Conservation (phyloP, 2,888 invertebrate species). For the Omphaloscelis lunosa region DNA sequence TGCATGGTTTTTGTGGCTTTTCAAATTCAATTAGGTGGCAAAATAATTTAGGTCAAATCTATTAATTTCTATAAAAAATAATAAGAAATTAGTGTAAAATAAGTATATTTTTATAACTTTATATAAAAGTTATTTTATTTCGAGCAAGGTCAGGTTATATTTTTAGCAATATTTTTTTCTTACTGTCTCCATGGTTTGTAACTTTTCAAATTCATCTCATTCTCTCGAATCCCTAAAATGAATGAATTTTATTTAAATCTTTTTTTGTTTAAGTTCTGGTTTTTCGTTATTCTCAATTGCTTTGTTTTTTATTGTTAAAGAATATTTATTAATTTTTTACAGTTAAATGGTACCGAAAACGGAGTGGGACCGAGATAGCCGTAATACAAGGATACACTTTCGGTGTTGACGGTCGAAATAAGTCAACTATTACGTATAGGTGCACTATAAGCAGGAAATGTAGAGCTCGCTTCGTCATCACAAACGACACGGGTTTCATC, state of each 20-base stretch:
- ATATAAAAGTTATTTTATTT: not conserved
- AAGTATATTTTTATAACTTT: not conserved
- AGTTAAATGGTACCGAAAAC: slow-evolving; percentile 42
- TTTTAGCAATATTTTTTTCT: not conserved
- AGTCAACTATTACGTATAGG: slow-evolving; percentile 4
- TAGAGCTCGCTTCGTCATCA: slow-evolving; percentile 17
- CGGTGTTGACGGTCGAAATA: slow-evolving; percentile 52
- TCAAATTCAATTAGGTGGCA: not conserved
- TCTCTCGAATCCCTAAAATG: not conserved
- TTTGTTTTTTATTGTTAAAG: not conserved
- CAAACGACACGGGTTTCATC: slow-evolving; percentile 1
- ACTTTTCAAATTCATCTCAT: not conserved
- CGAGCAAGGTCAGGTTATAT: not conserved
- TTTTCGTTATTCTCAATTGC: not conserved
- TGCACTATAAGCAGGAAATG: slow-evolving; percentile 28
- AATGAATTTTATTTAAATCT: not conserved
- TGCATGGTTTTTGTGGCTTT: not conserved
- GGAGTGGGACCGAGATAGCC: slow-evolving; percentile 67
- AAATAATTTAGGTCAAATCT: not conserved
- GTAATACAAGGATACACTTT: slow-evolving; percentile 72
- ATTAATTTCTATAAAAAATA: not conserved
- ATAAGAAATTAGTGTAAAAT: not conserved
- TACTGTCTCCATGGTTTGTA: not conserved
- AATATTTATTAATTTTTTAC: not conserved
- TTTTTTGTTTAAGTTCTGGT: not conserved